Base-by-base conservation (phyloP, 2,113 vertebrate genomes). In the Amphiprion percula region DNA sequence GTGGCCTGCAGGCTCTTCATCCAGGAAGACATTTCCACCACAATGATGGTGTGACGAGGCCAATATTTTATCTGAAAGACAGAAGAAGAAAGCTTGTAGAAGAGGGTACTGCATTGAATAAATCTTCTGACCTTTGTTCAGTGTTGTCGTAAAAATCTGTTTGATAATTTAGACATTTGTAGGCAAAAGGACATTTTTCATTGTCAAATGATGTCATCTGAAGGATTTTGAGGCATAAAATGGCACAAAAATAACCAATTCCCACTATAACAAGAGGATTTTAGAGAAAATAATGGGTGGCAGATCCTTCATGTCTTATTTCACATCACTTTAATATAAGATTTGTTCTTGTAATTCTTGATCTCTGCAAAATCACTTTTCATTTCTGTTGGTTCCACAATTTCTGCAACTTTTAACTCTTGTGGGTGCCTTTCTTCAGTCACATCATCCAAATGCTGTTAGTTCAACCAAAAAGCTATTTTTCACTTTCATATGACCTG, bases 11-110 rank as follows among this genome's bases (percentile, higher is more conserved):
- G 74, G 58, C 24, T 74, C 30, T 10, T 52, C 60, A 65, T 83
- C 84, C 83, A 91, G 49, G 37, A 30, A 66, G 84, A 91, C 77
- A 65, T 88, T 59, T 63, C 80, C 87, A 28, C 77, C 76, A 30
- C 90, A 91, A 47, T 4, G 50, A 1, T 37, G 24, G 9, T 72
- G 76, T 2, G 15, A 58, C 39, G 10, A 77, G 50, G 83, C 74
- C 80, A 70, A 71, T 21, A 53, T 55, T 85, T 79, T 80, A 80
- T 85, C 83, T 87, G 72, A 39, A 54, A 66, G 23, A 66, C 23
- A 64, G 2, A 60, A 5, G 16, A 56, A 67, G 12, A 26, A 77
- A 23, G 19, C 4, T 50, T 17, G 19, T 60, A 5, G 63, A 63
- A 74, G 33, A 76, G 3, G 16, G 15, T 2, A 46, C 46, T 5